Base-by-base conservation (phyloP, 2,797 vertebrate species). In the Ptychobarbus kaznakovi region DNA sequence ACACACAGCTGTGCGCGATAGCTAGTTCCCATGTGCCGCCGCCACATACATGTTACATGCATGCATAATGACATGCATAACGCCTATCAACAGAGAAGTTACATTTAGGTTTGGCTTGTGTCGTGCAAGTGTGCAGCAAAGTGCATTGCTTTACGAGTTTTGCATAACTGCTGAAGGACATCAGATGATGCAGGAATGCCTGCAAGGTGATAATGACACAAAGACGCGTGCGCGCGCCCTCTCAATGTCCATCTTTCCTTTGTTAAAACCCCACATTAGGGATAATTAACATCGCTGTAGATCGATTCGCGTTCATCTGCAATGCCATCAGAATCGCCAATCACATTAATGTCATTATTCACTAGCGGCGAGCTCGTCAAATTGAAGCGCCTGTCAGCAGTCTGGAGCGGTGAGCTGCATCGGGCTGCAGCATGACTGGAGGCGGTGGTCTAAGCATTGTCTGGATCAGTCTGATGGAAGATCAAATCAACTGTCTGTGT, bases 201-300 rank as follows among this genome's bases (percentile, higher is more conserved):
- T 85, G 84, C 86, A 88, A 81, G 84, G 87, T 85, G 89, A 38
- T 68, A 28, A 83, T 51, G 87, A 88, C 91, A 92, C 92, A 94
- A 92, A 91, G 90, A 89, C 80, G 88, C 84, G 84, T 72, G 84
- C 90, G 88, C 86, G 11, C 88, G 83, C 40, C 15, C 81, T 80
- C 86, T 38, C 80, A 56, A 1, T 20, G 35, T 86, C 85, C 87
- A 42, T 70, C 72, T 78, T 80, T 88, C 81, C 90, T 92, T 92
- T 93, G 91, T 92, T 91, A 86, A 89, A 87, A 69, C 85, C 76
- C 69, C 81, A 49, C 79, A 66, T 65, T 73, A 58, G 51, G 6
- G 32, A 80, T 44, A 44, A 44, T 81, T 53, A 51, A 58, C 49
- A 58, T 32, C 15, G 69, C 51, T 73, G 25, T 79, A 46, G 12